Evolutionary conservation across 2,113 vertebrate genomes (phyloP), one percentile per base, ranked within the genome.

Genomic region (Mustelus asterias): DNA sequence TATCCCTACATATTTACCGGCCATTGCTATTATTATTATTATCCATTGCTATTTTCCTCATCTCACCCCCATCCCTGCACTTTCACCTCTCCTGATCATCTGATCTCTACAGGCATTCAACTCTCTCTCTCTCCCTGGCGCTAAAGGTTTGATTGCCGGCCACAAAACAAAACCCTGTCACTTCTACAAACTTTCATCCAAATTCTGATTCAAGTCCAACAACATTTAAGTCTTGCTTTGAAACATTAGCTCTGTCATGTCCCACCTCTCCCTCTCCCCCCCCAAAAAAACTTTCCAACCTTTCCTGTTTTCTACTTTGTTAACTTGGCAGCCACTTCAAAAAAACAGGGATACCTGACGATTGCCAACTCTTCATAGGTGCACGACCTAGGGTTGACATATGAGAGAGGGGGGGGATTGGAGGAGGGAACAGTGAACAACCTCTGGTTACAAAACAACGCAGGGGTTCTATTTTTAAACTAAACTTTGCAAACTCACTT

Each of bases 401-500:
- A 67, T 18, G 8, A 18, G 10, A 9, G 33, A 18, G 14, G 3
- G 37, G 3, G 37, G 2, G 80, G 80, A 0, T 2, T 11, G 13
- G 2, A 20, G 26, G 9, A 10, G 29, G 26, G 70, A 26, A 33
- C 26, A 9, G 72, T 0, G 29, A 29, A 16, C 13, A 13, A 78
- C 9, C 33, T n/a, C 76, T 78, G 76, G 20, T 69, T 18, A 22
- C 0, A 22, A 69, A 69, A 41, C n/a, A 11, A 41, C 5, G n/a
- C n/a, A n/a, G n/a, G n/a, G n/a, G n/a, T n/a, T n/a, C n/a, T n/a
- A n/a, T n/a, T n/a, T n/a, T n/a, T 1, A 72, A 72, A 72, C 8
- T 11, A 89, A 58, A 89, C 44, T 89, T 89, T 58, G 48, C 44
- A 10, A 60, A 90, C 88, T 90, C 88, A 90, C 88, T 90, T n/a